Percentiles rank a stretch among this genome's conserved stretches.
These are phyloP conservation scores for Stichopus chloronotus DNA, from an alignment of 35 echinoderm and acorn worm species.

Conservation along the genomic window DNA sequence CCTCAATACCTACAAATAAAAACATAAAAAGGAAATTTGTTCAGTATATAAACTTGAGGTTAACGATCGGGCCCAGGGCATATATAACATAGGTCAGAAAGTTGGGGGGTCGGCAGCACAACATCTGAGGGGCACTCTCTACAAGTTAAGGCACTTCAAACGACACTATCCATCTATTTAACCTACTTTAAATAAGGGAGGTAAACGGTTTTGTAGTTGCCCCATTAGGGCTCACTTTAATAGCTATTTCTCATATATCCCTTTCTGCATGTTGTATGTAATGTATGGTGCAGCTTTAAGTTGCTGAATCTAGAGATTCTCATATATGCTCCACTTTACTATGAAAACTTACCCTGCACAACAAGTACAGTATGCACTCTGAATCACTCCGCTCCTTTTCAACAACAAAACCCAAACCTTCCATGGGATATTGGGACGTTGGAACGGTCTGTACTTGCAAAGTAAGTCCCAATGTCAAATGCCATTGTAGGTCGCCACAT, in stretches of 20 bases:
- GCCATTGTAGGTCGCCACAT: background rate
- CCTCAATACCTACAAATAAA: background rate
- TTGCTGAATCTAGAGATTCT: too few relatives aligned
- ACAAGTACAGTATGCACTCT: constrained; percentile 62
- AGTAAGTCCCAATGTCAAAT: background rate
- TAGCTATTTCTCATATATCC: background rate
- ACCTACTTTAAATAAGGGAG: too few relatives aligned
- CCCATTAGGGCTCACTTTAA: background rate
- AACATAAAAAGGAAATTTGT: background rate
- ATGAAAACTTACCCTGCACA: constrained; percentile 74
- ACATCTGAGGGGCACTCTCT: background rate
- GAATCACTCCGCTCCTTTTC: constrained; percentile 53
- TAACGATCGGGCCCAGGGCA: background rate
- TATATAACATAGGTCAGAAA: background rate
- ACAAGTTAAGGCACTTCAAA: background rate
- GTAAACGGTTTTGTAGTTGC: background rate
- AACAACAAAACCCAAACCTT: constrained; percentile 50
- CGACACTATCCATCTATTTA: background rate
- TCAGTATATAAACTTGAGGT: background rate
- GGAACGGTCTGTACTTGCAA: background rate
- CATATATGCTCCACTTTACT: too few relatives aligned
- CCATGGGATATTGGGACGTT: constrained; percentile 51
- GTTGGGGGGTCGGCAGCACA: background rate
- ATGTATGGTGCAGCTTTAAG: background rate
- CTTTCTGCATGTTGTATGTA: background rate